phyloP scores from a whole-genome alignment of 2,797 vertebrate species.

The Numenius phaeopus region DNA sequence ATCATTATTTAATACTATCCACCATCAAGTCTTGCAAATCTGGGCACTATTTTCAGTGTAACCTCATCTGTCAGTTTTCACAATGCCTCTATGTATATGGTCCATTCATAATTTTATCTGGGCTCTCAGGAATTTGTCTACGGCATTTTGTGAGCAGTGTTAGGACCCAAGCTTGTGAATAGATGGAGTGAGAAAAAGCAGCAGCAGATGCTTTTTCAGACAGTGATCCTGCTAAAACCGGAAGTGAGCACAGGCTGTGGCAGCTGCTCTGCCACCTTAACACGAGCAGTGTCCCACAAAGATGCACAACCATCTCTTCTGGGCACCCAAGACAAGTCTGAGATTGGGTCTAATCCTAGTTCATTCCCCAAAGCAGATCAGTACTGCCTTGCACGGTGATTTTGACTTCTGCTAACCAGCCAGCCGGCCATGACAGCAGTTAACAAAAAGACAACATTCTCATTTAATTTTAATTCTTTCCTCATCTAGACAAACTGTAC shows the following conservation, averaged over 20 bases:
- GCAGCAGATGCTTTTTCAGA: slow-evolving; percentile 49
- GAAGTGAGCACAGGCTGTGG: background rate
- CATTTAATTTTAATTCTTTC: background rate
- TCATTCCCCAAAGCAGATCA: background rate
- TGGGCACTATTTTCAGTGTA: background rate
- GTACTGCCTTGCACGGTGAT: background rate
- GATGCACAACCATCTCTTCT: background rate
- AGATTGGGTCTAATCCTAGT: background rate
- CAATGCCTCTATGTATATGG: background rate
- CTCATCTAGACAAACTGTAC: background rate
- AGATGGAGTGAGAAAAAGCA: slow-evolving; percentile 21
- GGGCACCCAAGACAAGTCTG: background rate
- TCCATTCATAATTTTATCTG: slow-evolving; percentile 27
- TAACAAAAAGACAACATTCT: background rate
- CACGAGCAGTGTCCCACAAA: background rate
- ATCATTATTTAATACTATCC: background rate
- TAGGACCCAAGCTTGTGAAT: background rate
- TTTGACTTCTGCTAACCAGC: background rate
- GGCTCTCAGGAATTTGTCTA: background rate
- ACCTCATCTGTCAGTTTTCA: background rate
- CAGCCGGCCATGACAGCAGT: background rate
- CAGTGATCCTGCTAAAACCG: slow-evolving; percentile 10
- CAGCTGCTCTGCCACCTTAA: background rate
- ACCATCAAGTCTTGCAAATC: background rate
- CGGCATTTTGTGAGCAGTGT: background rate